Evolutionary conservation across 2,797 vertebrate species (phyloP), one percentile per base, ranked within the genome.

Genomic region (Oreortyx pictus): DNA sequence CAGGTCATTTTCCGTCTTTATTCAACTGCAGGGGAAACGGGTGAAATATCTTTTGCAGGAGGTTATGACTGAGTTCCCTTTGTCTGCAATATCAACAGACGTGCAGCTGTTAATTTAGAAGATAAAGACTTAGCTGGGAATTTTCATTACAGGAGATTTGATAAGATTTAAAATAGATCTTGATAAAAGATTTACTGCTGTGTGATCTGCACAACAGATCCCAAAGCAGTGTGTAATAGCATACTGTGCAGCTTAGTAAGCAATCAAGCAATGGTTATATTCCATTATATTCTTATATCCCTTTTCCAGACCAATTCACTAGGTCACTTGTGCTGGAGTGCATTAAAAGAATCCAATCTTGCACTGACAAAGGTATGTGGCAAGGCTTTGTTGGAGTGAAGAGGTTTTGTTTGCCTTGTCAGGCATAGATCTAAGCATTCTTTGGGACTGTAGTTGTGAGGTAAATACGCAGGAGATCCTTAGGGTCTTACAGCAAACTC

Each of bases 261-360:
- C n/a, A 60, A 15, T 61, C 54, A 71, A 61, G 24, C n/a, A 44
- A 2, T 74, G 59, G 22, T n/a, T 77, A 18, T 67, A 75, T 46
- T 72, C 46, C 1, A 0, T 61, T n/a, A 18, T 67, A 78, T 46
- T 72, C 43, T 68, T 71, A 33, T 11, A 41, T 89, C 43, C 29
- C 35, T 83, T 93, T 89, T 92, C 76, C 70, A 90, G 72, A n/a
- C 86, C 37, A 86, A 81, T 86, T 91, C 67, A 27, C 2, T 83
- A 64, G 79, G 89, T 87, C 49, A 64, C 19, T 76, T 29, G 56
- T 76, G 47, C 59, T 23, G 81, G 23, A 83, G 47, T 67, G 12
- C 33, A 25, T 57, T 54, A 61, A 49, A 71, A 14, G 50, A 73
- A 90, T n/a, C 35, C 37, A 79, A n/a, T 78, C 54, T 57, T 86